Evolutionary conservation across 2,888 invertebrate species (phyloP).

Genomic region (Linyphia triangularis): DNA sequence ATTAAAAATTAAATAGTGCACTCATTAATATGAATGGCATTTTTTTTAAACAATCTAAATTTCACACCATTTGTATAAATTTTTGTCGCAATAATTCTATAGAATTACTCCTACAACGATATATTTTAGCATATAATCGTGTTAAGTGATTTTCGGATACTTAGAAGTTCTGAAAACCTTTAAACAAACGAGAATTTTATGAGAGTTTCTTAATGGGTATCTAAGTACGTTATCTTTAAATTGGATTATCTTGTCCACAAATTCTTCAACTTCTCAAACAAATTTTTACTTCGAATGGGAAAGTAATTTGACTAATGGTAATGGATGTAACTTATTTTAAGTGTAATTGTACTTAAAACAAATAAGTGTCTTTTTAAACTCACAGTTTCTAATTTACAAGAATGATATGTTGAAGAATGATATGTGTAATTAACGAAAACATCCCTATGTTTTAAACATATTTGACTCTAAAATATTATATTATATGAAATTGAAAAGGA

Average conservation of each 20-base stretch:
- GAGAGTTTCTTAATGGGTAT: neutral
- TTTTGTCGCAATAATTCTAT: neutral
- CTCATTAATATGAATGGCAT: too few relatives aligned
- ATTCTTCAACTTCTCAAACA: neutral
- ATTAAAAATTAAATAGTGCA: too few relatives aligned
- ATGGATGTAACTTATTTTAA: too few relatives aligned
- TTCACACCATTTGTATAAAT: neutral
- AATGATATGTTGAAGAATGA: too few relatives aligned
- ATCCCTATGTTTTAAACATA: too few relatives aligned
- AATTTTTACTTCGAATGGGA: neutral
- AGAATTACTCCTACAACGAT: neutral
- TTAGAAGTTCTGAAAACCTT: neutral
- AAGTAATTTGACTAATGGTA: neutral
- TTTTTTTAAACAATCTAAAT: too few relatives aligned
- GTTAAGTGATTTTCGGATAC: conserved; percentile 3
- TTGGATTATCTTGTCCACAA: neutral
- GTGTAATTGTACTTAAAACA: too few relatives aligned
- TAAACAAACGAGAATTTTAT: neutral
- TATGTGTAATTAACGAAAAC: too few relatives aligned
- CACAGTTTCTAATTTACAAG: too few relatives aligned
- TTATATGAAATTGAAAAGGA: too few relatives aligned
- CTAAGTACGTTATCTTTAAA: neutral
- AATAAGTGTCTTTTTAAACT: too few relatives aligned
- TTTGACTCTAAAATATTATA: too few relatives aligned
- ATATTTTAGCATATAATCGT: neutral